These are phyloP conservation scores for Zeugodacus cucurbitae DNA, from an alignment of 1,140 invertebrate species.

Conservation along the genomic window DNA sequence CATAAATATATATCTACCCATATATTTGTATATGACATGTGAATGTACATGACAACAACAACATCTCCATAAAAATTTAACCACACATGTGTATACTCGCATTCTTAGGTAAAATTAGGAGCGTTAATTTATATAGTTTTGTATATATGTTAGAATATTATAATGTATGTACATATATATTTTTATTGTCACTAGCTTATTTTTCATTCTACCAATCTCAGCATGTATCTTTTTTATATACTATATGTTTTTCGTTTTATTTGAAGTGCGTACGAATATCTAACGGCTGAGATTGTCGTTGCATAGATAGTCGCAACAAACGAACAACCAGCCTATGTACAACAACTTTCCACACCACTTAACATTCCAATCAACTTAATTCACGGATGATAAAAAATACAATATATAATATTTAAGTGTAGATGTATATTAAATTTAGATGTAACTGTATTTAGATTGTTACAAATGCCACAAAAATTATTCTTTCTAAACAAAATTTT, in stretches of 20 bases:
- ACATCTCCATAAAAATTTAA: too few species aligned
- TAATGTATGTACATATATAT: too few species aligned
- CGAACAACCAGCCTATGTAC: neutral
- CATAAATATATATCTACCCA: neutral
- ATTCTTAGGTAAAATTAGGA: too few species aligned
- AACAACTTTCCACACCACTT: neutral
- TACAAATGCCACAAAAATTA: too few species aligned
- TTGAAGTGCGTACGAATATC: neutral
- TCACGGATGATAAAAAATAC: neutral
- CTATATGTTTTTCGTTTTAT: neutral
- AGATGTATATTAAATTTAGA: too few species aligned
- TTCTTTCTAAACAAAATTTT: too few species aligned
- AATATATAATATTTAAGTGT: neutral
- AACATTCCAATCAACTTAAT: slow-evolving; percentile 4
- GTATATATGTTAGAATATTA: too few species aligned
- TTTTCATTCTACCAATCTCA: too few species aligned
- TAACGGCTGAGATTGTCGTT: neutral
- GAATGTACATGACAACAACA: too few species aligned
- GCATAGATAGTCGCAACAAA: neutral
- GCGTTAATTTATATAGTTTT: too few species aligned
- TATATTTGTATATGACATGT: neutral
- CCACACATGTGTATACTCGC: neutral
- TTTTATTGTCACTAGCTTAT: neutral
- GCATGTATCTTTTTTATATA: neutral
- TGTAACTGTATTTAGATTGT: too few species aligned